These are phyloP conservation scores for Cremastobaeus sp. DNA, from an alignment of 2,888 invertebrate genomes.

Conservation along the genomic window DNA sequence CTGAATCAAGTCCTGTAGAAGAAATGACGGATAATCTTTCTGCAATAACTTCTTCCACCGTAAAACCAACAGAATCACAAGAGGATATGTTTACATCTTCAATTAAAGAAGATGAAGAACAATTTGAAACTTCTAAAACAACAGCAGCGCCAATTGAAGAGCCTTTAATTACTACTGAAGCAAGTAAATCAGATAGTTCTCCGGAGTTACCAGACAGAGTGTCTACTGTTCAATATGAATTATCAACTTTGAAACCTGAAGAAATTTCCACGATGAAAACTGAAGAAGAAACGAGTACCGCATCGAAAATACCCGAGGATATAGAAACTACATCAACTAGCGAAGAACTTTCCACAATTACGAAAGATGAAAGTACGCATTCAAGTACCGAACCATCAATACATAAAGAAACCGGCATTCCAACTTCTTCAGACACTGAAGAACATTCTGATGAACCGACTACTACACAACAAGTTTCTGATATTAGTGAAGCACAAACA, in stretches of 20 bases:
- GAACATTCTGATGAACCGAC: too few species aligned
- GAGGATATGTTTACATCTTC: conserved; percentile 15
- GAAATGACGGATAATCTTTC: conserved; percentile 30
- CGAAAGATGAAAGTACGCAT: conserved; percentile 39
- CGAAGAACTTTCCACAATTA: conserved; percentile 46
- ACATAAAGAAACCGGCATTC: too few species aligned
- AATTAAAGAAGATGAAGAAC: conserved; percentile 4
- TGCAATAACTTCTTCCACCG: conserved; percentile 24
- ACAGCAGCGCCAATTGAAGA: too few species aligned
- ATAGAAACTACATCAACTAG: conserved; percentile 22
- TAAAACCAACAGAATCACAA: conserved; percentile 33
- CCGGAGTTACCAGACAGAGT: conserved; percentile 30
- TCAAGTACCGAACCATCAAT: too few species aligned
- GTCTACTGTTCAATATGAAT: neutral
- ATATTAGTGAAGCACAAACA: too few species aligned
- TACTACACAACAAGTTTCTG: too few species aligned
- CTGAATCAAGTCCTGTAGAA: conserved; percentile 46
- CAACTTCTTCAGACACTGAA: too few species aligned
- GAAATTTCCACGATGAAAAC: too few species aligned
- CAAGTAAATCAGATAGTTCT: conserved; percentile 10
- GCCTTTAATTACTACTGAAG: too few species aligned
- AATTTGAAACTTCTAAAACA: too few species aligned
- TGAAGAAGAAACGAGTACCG: conserved; percentile 4
- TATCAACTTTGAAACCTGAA: too few species aligned
- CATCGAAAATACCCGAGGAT: conserved; percentile 29